Conservation (phyloP, 2,888 invertebrate species). For the Cosmorhoe ocellata region DNA sequence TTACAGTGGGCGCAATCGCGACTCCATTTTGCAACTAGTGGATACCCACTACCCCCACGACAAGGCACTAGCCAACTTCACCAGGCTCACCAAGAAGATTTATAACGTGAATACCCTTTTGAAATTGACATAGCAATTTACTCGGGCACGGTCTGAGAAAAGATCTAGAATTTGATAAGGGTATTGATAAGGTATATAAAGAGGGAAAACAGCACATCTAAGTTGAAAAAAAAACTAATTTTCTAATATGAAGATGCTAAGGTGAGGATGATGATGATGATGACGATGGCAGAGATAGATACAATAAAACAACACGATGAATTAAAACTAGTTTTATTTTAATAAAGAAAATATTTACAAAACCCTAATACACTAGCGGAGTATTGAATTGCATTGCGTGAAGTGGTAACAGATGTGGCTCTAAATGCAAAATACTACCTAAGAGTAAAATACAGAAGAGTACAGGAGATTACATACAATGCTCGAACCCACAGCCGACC, state of each 20-base stretch:
- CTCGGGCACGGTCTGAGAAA: background rate
- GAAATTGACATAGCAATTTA: constrained; percentile 37
- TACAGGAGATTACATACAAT: constrained; percentile 21
- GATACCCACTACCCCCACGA: constrained; percentile 66
- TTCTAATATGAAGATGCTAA: too few species aligned
- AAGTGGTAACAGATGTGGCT: constrained; percentile 67
- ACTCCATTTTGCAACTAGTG: constrained; percentile 62
- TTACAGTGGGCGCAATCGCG: constrained; percentile 58
- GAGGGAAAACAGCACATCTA: too few species aligned
- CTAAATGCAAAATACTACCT: constrained; percentile 28
- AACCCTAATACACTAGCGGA: constrained; percentile 65
- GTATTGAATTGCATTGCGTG: constrained; percentile 72
- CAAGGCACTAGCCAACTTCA: constrained; percentile 67
- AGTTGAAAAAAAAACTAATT: too few species aligned
- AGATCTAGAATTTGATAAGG: constrained; percentile 1
- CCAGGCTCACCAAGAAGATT: constrained; percentile 69
- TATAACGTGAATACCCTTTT: constrained; percentile 59
- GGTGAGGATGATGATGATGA: too few species aligned
- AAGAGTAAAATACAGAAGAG: constrained; percentile 23
- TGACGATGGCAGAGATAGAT: too few species aligned
- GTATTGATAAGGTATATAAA: background rate
- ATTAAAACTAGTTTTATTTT: constrained; percentile 53
- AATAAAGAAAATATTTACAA: constrained; percentile 73
- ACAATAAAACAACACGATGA: constrained; percentile 40
- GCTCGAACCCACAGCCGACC: constrained; percentile 44